A percentile compares a stretch with the other conserved stretches of the same genome.
phyloP scores from a whole-genome alignment of 2,888 invertebrate species.

The Oscheius onirici region DNA sequence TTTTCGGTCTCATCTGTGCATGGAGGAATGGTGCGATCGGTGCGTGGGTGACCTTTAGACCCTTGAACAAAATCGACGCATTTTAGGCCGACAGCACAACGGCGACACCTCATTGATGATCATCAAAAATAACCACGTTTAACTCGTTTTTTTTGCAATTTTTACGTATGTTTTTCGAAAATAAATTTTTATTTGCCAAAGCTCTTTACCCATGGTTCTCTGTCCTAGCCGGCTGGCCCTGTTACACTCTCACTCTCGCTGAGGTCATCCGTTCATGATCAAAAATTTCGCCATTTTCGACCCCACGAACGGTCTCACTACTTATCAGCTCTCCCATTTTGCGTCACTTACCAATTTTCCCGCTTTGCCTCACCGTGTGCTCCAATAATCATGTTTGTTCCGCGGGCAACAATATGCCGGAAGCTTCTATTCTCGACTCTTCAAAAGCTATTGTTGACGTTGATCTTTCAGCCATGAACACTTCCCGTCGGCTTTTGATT shows the following conservation, averaged over 20 bases:
- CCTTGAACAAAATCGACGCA: not conserved
- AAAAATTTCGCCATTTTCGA: not conserved
- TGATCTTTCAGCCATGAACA: not conserved
- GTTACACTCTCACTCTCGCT: slow-evolving; percentile 4
- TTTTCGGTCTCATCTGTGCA: slow-evolving; percentile 20
- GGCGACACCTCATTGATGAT: slow-evolving; percentile 12
- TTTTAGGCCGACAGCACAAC: slow-evolving; percentile 18
- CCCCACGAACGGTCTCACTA: not conserved
- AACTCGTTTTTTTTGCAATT: not conserved
- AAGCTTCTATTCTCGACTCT: no score
- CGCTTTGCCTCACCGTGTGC: no score
- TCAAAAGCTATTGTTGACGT: not conserved
- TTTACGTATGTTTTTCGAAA: not conserved
- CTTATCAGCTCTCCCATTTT: not conserved
- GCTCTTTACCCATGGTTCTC: not conserved
- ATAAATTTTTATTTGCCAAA: not conserved
- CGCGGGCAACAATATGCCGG: no score
- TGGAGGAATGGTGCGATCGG: slow-evolving; percentile 31
- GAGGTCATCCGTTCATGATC: slow-evolving; percentile 5
- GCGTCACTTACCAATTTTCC: not conserved
- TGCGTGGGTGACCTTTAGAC: not conserved
- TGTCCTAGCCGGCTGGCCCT: not conserved
- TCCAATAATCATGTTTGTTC: no score
- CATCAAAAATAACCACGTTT: slow-evolving; percentile 29
- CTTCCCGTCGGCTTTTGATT: not conserved